phyloP scores from a whole-genome alignment of 2,888 invertebrate genomes.

The Diogma glabrata region DNA sequence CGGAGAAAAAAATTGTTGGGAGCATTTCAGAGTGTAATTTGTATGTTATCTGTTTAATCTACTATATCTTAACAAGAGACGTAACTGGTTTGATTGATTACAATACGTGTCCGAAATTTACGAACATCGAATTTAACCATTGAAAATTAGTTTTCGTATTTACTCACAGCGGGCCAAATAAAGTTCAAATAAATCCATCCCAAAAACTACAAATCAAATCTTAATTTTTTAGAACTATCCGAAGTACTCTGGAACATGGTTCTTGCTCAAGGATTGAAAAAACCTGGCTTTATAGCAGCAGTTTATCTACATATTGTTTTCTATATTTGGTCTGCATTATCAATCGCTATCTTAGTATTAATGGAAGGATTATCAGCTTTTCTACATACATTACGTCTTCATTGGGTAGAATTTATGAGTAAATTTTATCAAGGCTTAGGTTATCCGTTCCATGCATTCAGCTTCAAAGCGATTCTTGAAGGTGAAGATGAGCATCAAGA shows the following conservation, averaged over 20 bases:
- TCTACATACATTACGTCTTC: slow-evolving; percentile 87
- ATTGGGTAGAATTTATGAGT: slow-evolving; percentile 93
- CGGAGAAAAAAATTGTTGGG: no score
- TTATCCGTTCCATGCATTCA: slow-evolving; percentile 67
- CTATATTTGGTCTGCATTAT: slow-evolving; percentile 75
- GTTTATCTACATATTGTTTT: slow-evolving; percentile 70
- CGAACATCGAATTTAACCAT: no score
- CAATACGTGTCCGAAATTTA: no score
- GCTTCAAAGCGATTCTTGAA: slow-evolving; percentile 57
- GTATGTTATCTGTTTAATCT: no score
- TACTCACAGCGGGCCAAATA: no score
- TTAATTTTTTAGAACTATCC: slow-evolving; percentile 46
- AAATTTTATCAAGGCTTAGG: slow-evolving; percentile 73
- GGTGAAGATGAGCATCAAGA: slow-evolving; percentile 37
- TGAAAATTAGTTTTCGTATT: no score
- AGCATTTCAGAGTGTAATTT: no score
- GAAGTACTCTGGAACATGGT: slow-evolving; percentile 88
- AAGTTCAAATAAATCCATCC: no score
- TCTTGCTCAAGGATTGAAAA: slow-evolving; percentile 56
- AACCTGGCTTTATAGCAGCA: slow-evolving; percentile 57
- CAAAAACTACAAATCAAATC: neutral
- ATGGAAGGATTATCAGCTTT: slow-evolving; percentile 98
- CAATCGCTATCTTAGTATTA: slow-evolving; percentile 80
- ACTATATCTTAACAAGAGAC: no score
- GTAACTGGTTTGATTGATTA: no score